phyloP scores from a whole-genome alignment of 2,797 vertebrate genomes.

The Bradypodion ventrale region DNA sequence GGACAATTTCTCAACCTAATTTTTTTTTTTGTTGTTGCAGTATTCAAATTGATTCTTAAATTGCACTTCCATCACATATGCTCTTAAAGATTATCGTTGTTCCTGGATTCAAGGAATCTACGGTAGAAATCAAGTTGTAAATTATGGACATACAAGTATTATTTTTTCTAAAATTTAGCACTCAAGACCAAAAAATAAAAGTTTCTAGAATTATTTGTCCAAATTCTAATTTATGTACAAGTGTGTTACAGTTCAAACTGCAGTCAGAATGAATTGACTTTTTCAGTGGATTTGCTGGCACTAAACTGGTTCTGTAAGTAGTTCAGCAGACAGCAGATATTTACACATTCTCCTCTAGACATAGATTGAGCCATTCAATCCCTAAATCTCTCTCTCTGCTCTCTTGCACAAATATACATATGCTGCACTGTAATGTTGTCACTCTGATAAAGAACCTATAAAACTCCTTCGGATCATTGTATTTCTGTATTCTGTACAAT shows the following conservation, averaged over 20 bases:
- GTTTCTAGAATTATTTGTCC: background rate
- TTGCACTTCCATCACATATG: too few species aligned
- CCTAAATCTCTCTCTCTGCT: background rate
- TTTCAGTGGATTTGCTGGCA: background rate
- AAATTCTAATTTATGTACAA: background rate
- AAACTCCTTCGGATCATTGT: background rate
- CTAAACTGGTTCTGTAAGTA: background rate
- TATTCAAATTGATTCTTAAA: background rate
- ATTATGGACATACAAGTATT: background rate
- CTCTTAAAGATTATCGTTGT: background rate
- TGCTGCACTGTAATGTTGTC: background rate
- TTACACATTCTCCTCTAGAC: background rate
- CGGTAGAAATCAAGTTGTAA: too few species aligned
- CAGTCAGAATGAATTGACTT: background rate
- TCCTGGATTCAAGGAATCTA: background rate
- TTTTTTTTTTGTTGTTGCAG: background rate
- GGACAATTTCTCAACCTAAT: background rate
- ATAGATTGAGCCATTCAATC: background rate
- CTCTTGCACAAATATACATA: too few species aligned
- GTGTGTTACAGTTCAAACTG: background rate
- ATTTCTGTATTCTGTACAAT: too few species aligned
- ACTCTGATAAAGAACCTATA: background rate
- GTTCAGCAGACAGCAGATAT: background rate
- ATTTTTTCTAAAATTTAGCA: background rate
- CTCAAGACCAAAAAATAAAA: background rate